These are phyloP conservation scores for Idris sp. DNA, from an alignment of 1,140 invertebrate genomes.

Conservation along the genomic window DNA sequence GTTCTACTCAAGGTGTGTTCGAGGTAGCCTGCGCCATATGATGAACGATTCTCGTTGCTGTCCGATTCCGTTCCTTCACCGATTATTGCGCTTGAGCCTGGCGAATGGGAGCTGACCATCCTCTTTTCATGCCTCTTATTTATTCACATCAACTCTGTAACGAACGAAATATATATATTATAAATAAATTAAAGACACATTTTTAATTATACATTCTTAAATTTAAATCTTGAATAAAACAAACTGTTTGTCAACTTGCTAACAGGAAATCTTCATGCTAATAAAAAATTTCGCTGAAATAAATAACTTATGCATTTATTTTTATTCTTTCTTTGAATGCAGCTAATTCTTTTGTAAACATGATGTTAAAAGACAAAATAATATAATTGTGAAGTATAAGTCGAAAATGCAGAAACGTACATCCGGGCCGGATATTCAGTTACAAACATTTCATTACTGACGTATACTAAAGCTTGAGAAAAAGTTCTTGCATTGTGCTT, in stretches of 20 bases:
- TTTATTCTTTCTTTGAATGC: too few relatives aligned
- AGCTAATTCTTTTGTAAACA: too few relatives aligned
- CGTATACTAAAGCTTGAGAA: conserved; percentile 32
- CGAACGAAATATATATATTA: too few relatives aligned
- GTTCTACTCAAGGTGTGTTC: conserved; percentile 26
- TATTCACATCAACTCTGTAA: not conserved
- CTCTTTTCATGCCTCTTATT: conserved; percentile 43
- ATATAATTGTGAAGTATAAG: conserved; percentile 6
- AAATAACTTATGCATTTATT: too few relatives aligned
- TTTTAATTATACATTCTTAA: too few relatives aligned
- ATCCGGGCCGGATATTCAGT: conserved; percentile 39
- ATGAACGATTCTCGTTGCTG: conserved; percentile 35
- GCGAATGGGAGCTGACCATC: conserved; percentile 74
- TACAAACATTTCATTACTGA: conserved; percentile 40
- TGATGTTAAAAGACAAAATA: conserved; percentile 27
- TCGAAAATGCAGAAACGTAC: conserved; percentile 20
- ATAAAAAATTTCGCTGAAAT: too few relatives aligned
- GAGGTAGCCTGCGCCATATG: conserved; percentile 30
- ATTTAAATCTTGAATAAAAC: too few relatives aligned
- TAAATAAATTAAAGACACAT: too few relatives aligned
- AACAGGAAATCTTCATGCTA: too few relatives aligned
- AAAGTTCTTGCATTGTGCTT: conserved; percentile 18
- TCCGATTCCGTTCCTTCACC: conserved; percentile 20
- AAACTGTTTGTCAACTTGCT: too few relatives aligned
- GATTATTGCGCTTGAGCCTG: conserved; percentile 48